Base-by-base conservation (phyloP, 2,113 vertebrate genomes). In the Perca fluviatilis region DNA sequence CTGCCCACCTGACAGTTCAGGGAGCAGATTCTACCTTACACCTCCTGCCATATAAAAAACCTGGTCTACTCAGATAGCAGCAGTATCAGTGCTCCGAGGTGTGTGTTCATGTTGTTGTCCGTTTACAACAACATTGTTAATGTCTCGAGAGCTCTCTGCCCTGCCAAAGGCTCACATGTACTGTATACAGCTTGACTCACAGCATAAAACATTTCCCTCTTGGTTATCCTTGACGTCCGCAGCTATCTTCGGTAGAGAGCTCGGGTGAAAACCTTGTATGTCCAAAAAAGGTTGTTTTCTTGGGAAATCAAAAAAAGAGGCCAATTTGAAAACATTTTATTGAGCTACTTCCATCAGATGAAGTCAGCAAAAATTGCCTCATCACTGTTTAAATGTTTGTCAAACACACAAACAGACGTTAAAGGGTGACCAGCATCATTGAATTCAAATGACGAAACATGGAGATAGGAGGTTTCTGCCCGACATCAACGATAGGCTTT, bases 21-120 rank as follows among this genome's bases (percentile, higher is more conserved):
- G 33, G 70, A 77, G 60, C 63, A 74, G 33, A 77, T 85, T 74
- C 58, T 19, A 21, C 57, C 25, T 40, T 1, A 40, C 40, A 79
- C 36, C 58, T 47, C 19, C 23, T 75, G 74, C 65, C 58, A 62
- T 50, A 79, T 67, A 76, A 73, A 76, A 73, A 88, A 88, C 11
- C 43, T 36, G 54, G 57, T 85, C 67, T 53, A 27, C 56, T 1
- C 23, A 73, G 67, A 82, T 71, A 72, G 47, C 51, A 64, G 57
- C 27, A 15, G n/a, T 72, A 71, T 77, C 40, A 53, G 11, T 19
- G 40, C 7, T 80, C 21, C 50, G 50, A 80, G 70, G 43, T 51
- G 27, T 49, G 47, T 79, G 56, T 85, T 83, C 68, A 79, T 77
- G 58, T 30, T n/a, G 16, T 21, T 65, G 67, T 79, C 50, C 9